Evolutionary conservation across 2,888 invertebrate genomes (phyloP).

Genomic region (Bombylius discolor): DNA sequence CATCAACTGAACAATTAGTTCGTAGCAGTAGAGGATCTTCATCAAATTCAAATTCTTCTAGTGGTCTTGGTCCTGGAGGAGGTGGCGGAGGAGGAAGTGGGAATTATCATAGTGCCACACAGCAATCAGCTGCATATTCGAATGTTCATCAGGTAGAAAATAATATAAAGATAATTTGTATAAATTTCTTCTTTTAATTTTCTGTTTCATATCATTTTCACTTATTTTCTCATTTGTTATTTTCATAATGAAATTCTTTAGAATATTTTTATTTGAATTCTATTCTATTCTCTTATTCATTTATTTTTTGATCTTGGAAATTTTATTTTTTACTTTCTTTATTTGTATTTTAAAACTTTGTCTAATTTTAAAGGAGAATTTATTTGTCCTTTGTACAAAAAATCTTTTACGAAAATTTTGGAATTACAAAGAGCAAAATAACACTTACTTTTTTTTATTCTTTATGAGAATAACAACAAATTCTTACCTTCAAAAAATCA

Average conservation of each 20-base stretch:
- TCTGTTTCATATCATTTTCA: slow-evolving; percentile 4
- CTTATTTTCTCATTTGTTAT: no score
- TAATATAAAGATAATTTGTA: neutral
- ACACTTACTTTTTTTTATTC: neutral
- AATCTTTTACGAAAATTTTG: neutral
- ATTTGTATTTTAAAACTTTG: neutral
- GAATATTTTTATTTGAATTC: no score
- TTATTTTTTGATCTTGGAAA: no score
- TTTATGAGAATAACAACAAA: no score
- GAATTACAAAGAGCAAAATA: no score
- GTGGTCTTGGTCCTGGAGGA: slow-evolving; percentile 2
- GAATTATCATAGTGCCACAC: slow-evolving; percentile 16
- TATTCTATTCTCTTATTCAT: no score
- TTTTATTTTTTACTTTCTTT: neutral
- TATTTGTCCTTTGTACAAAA: neutral
- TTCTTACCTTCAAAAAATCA: no score
- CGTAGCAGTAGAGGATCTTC: slow-evolving; percentile 4
- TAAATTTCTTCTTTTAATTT: slow-evolving; percentile 2
- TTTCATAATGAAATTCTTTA: neutral
- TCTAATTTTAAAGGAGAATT: neutral
- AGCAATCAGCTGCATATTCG: slow-evolving; percentile 26
- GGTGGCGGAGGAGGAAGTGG: slow-evolving; percentile 21
- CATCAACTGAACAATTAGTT: slow-evolving; percentile 1
- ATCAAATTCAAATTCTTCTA: slow-evolving; percentile 3
- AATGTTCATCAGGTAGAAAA: slow-evolving; percentile 29